A percentile compares a stretch with the other conserved stretches of the same genome.
These are phyloP conservation scores for Geopemphigus sp. DNA, from an alignment of 1,140 invertebrate species.

Conservation along the genomic window DNA sequence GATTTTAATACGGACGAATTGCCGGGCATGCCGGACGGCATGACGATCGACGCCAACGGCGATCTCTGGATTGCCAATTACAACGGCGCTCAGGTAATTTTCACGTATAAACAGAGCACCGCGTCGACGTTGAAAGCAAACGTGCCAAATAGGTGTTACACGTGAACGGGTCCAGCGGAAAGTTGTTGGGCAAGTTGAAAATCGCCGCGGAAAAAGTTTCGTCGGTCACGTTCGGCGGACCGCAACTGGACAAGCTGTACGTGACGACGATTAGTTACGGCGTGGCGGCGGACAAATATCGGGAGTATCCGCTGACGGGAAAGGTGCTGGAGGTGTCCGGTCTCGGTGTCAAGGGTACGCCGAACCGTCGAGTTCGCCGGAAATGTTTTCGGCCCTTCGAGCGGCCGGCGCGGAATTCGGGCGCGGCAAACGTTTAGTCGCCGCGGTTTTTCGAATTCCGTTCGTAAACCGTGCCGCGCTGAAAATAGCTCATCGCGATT, in stretches of 20 bases:
- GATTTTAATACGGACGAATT: constrained; percentile 57
- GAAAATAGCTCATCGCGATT: no score
- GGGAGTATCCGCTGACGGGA: constrained; percentile 66
- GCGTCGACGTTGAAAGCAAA: not conserved
- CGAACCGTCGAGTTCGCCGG: constrained; percentile 36
- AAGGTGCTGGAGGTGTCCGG: constrained; percentile 69
- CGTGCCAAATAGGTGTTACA: constrained; percentile 14
- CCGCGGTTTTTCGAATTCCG: no score
- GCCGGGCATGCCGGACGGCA: constrained; percentile 65
- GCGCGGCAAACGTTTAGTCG: no score
- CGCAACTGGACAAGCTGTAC: constrained; percentile 59
- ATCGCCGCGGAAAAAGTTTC: constrained; percentile 59
- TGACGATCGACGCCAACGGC: constrained; percentile 67
- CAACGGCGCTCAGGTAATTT: constrained; percentile 56
- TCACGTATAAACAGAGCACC: not conserved
- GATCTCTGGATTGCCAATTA: constrained; percentile 68
- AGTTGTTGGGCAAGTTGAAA: constrained; percentile 55
- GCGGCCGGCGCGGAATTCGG: no score
- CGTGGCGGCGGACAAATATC: constrained; percentile 59
- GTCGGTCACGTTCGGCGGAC: constrained; percentile 64
- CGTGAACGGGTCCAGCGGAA: not conserved
- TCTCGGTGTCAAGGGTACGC: constrained; percentile 62
- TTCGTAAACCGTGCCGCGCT: no score
- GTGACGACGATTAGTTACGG: constrained; percentile 58
- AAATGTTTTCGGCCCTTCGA: constrained; percentile 21